Evolutionary conservation across 2,888 invertebrate genomes (phyloP), one percentile per base, ranked within the genome.

Genomic region (Ectropis crepuscularia): DNA sequence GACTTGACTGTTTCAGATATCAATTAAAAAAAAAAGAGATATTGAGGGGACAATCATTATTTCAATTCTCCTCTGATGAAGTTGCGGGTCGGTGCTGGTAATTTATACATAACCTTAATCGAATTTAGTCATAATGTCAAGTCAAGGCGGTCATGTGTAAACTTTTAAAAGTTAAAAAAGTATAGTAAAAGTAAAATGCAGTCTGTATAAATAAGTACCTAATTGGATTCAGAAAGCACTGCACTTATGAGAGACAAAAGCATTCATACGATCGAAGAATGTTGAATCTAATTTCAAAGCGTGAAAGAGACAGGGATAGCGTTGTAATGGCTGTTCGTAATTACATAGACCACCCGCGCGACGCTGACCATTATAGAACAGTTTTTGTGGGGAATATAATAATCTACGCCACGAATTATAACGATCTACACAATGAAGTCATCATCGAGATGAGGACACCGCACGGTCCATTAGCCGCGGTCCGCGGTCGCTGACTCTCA

Each of bases 261-360:
- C 7, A 38, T 28, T 45, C 39, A 37, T 49, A 45, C 39, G 50
- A 39, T 36, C 48, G 63, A 60, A 61, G 43, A 60, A 63, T 66
- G 41, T 42, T 41, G 51, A 28, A 42, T 57, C 58, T 71, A 66
- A 66, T 58, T 66, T 51, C 67, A 71, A 63, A 65, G 78, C 72
- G 76, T 74, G 78, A 85, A 77, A 79, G 83, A 80, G 83, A 83
- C 70, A 81, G 81, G 69, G 65, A 64, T 72, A 74, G 28, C 50
- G 42, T 11, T 68, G 77, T 81, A 82, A 84, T 80, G 78, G 67
- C 53, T 71, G 67, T 66, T 69, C 72, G 85, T 88, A 88, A 89
- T 89, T 85, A 88, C 80, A 81, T 77, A 80, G 89, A 88, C 90
- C 90, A 89, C 90, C 89, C 89, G 84, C 77, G 80, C 78, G 85